These are phyloP conservation scores for Laodelphax striatellus DNA, from an alignment of 1,140 invertebrate species.

Conservation along the genomic window DNA sequence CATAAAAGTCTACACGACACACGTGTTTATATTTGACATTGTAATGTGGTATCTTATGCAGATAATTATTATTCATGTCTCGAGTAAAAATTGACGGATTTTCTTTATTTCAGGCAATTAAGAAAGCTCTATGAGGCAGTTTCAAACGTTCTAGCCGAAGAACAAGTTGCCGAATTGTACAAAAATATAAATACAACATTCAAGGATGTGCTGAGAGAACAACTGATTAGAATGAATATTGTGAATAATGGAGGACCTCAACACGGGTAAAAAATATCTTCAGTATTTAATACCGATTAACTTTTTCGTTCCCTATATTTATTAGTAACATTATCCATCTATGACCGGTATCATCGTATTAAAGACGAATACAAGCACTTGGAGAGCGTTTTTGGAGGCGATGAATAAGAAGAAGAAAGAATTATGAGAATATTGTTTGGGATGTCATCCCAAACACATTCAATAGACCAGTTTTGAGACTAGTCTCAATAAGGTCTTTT, in stretches of 20 bases:
- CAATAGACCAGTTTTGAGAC: too few species aligned
- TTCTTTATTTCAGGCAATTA: conserved; percentile 52
- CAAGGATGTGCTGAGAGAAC: conserved; percentile 73
- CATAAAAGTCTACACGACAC: too few species aligned
- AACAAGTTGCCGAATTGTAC: conserved; percentile 67
- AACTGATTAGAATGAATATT: conserved; percentile 76
- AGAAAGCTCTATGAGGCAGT: conserved; percentile 89
- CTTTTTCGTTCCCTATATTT: neutral
- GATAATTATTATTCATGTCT: too few species aligned
- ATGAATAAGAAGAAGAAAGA: too few species aligned
- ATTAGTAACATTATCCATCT: neutral
- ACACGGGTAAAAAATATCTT: conserved; percentile 54
- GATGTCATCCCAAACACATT: too few species aligned
- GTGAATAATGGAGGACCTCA: conserved; percentile 90
- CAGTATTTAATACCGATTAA: neutral
- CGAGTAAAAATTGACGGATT: neutral
- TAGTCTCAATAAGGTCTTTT: too few species aligned
- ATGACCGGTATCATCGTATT: too few species aligned
- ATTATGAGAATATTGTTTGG: too few species aligned
- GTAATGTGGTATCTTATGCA: too few species aligned
- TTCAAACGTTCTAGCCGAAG: conserved; percentile 57
- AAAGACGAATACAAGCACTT: too few species aligned
- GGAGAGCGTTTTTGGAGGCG: too few species aligned
- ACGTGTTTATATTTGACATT: too few species aligned
- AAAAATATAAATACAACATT: conserved; percentile 75